Conservation (phyloP, 2,113 vertebrate species). For the Thermophis baileyi region DNA sequence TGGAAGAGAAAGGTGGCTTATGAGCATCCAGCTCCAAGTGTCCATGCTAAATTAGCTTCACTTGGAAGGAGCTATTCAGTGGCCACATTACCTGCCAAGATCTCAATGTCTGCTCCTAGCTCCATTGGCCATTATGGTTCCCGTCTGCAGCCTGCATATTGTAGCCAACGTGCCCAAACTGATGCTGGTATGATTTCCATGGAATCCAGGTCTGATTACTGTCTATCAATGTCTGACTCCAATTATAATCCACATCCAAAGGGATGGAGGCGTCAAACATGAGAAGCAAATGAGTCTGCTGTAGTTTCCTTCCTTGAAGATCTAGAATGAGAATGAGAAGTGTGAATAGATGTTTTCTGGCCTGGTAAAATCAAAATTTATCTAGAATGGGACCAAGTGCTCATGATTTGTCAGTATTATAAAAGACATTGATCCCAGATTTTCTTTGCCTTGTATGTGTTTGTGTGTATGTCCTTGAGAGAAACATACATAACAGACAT, state of each 20-base stretch:
- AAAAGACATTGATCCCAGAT: constrained; percentile 37
- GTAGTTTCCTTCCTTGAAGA: constrained; percentile 8
- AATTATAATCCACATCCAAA: constrained; percentile 77
- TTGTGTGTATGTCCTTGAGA: background rate
- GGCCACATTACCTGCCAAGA: constrained; percentile 57
- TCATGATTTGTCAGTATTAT: constrained; percentile 23
- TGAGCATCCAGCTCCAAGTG: constrained; percentile 52
- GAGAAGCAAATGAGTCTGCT: constrained; percentile 40
- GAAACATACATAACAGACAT: constrained; percentile 27
- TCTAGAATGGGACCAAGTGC: constrained; percentile 27
- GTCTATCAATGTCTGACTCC: constrained; percentile 59
- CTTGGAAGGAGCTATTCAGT: constrained; percentile 49
- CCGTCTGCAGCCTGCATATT: constrained; percentile 68
- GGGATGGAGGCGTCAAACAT: constrained; percentile 77
- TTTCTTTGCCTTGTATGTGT: background rate
- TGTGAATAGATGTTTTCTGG: constrained; percentile 15
- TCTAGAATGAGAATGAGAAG: constrained; percentile 6
- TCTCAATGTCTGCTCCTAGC: constrained; percentile 51
- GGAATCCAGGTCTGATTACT: constrained; percentile 71
- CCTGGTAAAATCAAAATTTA: constrained; percentile 36
- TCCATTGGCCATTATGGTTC: constrained; percentile 62
- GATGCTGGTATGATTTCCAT: constrained; percentile 64
- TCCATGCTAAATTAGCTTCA: background rate
- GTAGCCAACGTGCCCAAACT: constrained; percentile 70
- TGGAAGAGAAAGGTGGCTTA: constrained; percentile 79